Percentiles rank a stretch among this genome's conserved stretches.
These are phyloP conservation scores for Scopus umbretta DNA, from an alignment of 2,113 vertebrate species.

Conservation along the genomic window DNA sequence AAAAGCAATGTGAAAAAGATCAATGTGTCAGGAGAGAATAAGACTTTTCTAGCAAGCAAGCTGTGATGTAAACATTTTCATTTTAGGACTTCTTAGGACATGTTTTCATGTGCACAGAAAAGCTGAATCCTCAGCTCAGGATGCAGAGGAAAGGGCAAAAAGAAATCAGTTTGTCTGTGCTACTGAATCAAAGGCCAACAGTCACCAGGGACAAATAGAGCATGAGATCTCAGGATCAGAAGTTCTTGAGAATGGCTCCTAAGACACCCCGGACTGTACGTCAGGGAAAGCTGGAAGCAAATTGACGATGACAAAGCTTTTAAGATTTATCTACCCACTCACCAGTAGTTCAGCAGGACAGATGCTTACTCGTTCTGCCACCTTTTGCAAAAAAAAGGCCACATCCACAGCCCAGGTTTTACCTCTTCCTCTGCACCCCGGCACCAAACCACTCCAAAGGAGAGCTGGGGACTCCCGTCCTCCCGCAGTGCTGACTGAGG, in stretches of 20 bases:
- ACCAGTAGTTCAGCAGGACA: not conserved
- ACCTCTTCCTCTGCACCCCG: not conserved
- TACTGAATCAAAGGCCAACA: not conserved
- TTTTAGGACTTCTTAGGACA: not conserved
- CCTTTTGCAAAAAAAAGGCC: not conserved
- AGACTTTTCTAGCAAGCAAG: not conserved
- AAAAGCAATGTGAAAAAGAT: not conserved
- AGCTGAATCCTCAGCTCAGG: not conserved
- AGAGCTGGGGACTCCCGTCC: not conserved
- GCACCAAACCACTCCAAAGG: not conserved
- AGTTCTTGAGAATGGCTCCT: not conserved
- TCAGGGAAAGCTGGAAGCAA: not conserved
- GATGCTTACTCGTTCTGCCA: not conserved
- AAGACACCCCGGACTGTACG: not conserved
- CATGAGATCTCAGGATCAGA: not conserved
- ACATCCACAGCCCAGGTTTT: fast-evolving
- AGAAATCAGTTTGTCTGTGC: not conserved
- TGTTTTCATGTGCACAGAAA: fast-evolving
- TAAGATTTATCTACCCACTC: not conserved
- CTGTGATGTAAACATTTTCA: not conserved
- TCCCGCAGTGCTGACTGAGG: fast-evolving
- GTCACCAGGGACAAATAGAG: constrained; percentile 34
- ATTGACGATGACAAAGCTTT: not conserved
- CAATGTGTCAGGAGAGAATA: not conserved
- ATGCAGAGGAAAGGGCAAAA: not conserved